Evolutionary conservation across 2,888 invertebrate species (phyloP), one percentile per base, ranked within the genome.

Genomic region (Beris morrisii): DNA sequence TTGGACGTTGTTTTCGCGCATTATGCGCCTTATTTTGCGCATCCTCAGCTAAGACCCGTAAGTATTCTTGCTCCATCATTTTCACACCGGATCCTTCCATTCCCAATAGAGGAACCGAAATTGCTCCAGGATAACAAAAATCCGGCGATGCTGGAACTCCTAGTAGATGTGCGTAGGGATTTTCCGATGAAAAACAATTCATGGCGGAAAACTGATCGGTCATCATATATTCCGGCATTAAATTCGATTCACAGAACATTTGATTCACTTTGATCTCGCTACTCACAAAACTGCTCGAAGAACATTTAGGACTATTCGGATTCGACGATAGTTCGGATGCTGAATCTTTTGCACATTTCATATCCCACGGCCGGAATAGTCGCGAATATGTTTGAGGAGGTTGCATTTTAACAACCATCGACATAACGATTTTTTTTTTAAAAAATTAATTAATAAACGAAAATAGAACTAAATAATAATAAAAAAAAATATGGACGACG

Each of bases 1-100:
- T 93, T 1, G 95, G 95, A 1, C 94, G 84, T 72, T 92, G 88
- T 74, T 93, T 92, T 71, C 88, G 84, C 0, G 87, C 82, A 73
- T 86, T 88, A 4, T 88, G 72, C 0, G 87, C 79, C 74, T 88
- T 89, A 0, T 86, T 83, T 74, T 89, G 88, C 69, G 88, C 88
- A 73, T 89, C 89, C 78, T 89, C 88, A 45, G 86, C 87, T 56
- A 89, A 77, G 57, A 89, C 87, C 69, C 89, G 84, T 0, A 87
- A 87, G 75, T 89, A 89, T 75, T 89, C 89, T 48, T 86, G 77
- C 72, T 89, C 89, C 83, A 89, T 84, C 0, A 88, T 84, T 73
- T 86, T 75, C 9, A 61, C 68, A 1, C 78, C 72, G 32, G 77
- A 77, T 1, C 78, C 75, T 71, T 81, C 79, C 74, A 79, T 73